Evolutionary conservation across 2,888 invertebrate genomes (phyloP).

Genomic region (Euzetes globulus): DNA sequence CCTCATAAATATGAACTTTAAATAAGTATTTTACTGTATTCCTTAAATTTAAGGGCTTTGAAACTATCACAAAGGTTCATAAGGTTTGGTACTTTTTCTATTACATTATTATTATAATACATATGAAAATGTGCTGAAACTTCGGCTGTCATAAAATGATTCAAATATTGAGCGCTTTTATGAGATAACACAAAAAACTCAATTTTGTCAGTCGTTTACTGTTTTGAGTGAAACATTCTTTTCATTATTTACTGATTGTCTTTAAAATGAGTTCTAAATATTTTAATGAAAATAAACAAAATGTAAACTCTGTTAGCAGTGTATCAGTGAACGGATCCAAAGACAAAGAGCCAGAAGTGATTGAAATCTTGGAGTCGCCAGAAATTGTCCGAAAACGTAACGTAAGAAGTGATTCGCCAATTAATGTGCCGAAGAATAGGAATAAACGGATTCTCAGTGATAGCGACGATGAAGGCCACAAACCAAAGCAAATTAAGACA

Average conservation of each 20-base stretch:
- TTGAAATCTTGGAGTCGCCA: conserved; percentile 13
- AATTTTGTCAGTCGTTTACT: neutral
- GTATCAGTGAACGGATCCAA: neutral
- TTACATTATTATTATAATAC: too few relatives aligned
- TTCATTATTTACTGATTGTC: neutral
- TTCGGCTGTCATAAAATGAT: neutral
- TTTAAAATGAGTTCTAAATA: conserved; percentile 2
- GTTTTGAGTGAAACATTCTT: neutral
- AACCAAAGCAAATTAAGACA: neutral
- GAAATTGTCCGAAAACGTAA: neutral
- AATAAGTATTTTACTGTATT: too few relatives aligned
- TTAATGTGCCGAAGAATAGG: neutral
- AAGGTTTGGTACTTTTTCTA: too few relatives aligned
- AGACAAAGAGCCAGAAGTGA: neutral
- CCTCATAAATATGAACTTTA: too few relatives aligned
- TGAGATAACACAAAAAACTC: neutral
- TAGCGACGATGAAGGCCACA: neutral
- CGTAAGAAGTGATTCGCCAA: neutral
- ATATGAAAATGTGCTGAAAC: neutral
- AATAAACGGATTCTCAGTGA: neutral
- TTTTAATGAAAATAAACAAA: neutral
- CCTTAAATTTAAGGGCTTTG: too few relatives aligned
- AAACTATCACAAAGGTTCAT: too few relatives aligned
- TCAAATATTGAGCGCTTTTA: conserved; percentile 7
- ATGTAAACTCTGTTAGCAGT: neutral